Conservation (phyloP, 2,113 vertebrate species). For the Hyperoodon ampullatus region DNA sequence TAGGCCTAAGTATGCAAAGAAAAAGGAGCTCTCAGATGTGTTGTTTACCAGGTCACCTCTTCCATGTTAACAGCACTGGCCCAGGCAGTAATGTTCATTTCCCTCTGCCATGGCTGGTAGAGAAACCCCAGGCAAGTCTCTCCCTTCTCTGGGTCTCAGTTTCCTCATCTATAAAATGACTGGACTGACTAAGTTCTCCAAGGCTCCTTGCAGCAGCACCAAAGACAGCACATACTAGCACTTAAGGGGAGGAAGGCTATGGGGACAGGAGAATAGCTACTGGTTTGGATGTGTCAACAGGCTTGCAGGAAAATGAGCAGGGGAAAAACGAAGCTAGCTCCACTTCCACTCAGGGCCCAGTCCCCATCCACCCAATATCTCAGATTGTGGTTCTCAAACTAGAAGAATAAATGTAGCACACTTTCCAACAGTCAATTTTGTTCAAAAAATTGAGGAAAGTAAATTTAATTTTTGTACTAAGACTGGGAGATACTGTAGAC, state of each 20-base stretch:
- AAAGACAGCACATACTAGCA: not conserved
- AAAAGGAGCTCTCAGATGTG: not conserved
- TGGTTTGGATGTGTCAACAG: not conserved
- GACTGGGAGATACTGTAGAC: not conserved
- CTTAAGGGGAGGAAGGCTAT: not conserved
- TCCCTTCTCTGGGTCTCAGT: not conserved
- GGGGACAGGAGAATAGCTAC: not conserved
- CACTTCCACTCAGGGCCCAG: not conserved
- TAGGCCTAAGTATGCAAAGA: not conserved
- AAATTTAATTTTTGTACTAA: slow-evolving; percentile 16
- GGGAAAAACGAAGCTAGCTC: not conserved
- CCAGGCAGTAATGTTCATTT: not conserved
- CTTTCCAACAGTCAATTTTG: not conserved
- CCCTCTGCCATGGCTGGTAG: not conserved
- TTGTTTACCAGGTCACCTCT: not conserved
- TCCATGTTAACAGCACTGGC: not conserved
- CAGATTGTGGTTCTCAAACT: not conserved
- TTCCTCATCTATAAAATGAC: not conserved
- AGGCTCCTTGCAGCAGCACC: not conserved
- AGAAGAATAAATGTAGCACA: not conserved
- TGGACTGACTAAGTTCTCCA: not conserved
- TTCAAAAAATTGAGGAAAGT: not conserved
- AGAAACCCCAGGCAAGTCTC: not conserved
- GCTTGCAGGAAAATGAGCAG: not conserved
- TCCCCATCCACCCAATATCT: not conserved